These are phyloP conservation scores for Andrena dorsata DNA, from an alignment of 2,888 invertebrate species.

Conservation along the genomic window DNA sequence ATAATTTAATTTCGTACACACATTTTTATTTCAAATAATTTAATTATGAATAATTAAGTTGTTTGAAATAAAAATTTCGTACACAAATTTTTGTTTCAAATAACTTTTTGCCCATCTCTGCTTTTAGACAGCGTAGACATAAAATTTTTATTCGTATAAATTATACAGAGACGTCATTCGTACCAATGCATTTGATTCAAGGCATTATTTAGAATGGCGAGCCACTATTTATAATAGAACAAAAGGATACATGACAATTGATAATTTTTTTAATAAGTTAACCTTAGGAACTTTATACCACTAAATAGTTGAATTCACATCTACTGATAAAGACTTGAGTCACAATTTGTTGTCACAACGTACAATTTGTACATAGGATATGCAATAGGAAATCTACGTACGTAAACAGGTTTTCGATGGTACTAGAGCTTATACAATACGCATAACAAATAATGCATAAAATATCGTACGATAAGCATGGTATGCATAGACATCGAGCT, in stretches of 20 bases:
- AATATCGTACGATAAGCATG: slow-evolving; percentile 48
- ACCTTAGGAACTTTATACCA: slow-evolving; percentile 19
- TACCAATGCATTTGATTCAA: slow-evolving; percentile 62
- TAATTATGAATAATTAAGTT: too few species aligned
- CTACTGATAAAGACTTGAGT: slow-evolving; percentile 47
- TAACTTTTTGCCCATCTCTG: slow-evolving; percentile 2
- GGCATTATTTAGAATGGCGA: slow-evolving; percentile 36
- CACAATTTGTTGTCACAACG: slow-evolving; percentile 52
- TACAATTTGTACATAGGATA: slow-evolving; percentile 59
- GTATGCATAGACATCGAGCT: slow-evolving; percentile 73
- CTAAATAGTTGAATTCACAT: slow-evolving; percentile 32
- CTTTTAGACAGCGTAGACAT: slow-evolving; percentile 33
- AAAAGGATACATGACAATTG: slow-evolving; percentile 2
- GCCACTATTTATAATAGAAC: slow-evolving; percentile 31
- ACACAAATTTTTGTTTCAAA: too few species aligned
- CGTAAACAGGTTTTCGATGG: slow-evolving; percentile 48
- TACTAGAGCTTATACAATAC: slow-evolving; percentile 60
- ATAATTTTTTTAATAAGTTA: slow-evolving; percentile 38
- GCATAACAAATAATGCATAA: slow-evolving; percentile 58
- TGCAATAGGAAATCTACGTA: slow-evolving; percentile 42
- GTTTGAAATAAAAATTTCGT: too few species aligned
- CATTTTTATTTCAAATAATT: too few species aligned
- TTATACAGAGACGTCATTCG: slow-evolving; percentile 41
- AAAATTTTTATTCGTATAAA: slow-evolving; percentile 16
- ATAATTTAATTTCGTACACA: too few species aligned